These are phyloP conservation scores for Chaetodon auriga DNA, from an alignment of 2,113 vertebrate genomes.

Conservation along the genomic window DNA sequence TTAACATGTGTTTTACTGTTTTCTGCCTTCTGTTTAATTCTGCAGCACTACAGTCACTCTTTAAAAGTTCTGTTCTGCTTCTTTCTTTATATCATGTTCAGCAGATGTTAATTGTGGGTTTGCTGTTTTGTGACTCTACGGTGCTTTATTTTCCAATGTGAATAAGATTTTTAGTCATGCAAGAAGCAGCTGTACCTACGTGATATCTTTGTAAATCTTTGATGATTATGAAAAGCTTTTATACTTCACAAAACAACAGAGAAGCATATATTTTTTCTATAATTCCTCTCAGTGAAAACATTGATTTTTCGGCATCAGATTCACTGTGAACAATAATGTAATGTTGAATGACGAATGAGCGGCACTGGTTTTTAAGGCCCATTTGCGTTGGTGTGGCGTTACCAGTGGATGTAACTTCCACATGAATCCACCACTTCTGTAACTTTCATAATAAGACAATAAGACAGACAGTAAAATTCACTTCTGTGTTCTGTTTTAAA, in stretches of 20 bases:
- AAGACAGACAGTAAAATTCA: neutral
- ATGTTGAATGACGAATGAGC: neutral
- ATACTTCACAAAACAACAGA: constrained; percentile 8
- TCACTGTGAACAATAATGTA: neutral
- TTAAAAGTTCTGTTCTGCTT: neutral
- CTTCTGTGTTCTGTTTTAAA: neutral
- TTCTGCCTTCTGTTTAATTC: neutral
- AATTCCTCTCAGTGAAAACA: neutral
- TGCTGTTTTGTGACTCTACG: neutral
- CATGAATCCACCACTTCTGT: neutral
- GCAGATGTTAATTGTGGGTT: neutral
- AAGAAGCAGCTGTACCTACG: constrained; percentile 3
- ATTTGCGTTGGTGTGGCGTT: neutral
- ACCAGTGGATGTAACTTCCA: neutral
- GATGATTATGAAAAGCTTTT: constrained; percentile 17
- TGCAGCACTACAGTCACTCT: constrained; percentile 9
- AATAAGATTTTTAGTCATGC: neutral
- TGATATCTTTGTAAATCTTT: constrained; percentile 27
- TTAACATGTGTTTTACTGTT: neutral
- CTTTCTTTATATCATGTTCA: neutral
- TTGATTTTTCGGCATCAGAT: constrained; percentile 9
- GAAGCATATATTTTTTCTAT: constrained; percentile 14
- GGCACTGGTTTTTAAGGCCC: neutral
- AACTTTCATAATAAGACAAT: neutral
- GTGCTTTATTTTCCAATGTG: constrained; percentile 27